These are phyloP conservation scores for Metopolophium dirhodum DNA, from an alignment of 1,140 invertebrate species.

Conservation along the genomic window DNA sequence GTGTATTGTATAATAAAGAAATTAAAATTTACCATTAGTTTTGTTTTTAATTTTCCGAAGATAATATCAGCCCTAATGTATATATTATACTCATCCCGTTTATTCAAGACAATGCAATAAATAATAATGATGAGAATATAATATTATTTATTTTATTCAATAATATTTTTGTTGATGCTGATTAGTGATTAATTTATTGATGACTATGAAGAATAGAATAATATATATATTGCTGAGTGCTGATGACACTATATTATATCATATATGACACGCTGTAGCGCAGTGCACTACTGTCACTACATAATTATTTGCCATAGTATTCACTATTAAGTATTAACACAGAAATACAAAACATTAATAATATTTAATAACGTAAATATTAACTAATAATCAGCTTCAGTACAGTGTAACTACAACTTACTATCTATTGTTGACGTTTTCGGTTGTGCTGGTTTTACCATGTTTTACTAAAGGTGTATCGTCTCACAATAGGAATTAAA, in stretches of 20 bases:
- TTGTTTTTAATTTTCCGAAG: background rate
- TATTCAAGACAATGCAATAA: background rate
- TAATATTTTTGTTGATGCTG: background rate
- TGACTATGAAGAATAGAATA: no score
- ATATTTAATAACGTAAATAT: background rate
- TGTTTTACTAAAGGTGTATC: background rate
- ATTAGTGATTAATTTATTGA: background rate
- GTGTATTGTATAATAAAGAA: background rate
- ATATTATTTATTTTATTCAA: background rate
- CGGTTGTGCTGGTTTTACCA: background rate
- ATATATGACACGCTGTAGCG: background rate
- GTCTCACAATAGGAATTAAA: background rate
- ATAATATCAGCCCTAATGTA: background rate
- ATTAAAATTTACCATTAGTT: background rate
- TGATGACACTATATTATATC: no score
- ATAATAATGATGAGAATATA: background rate
- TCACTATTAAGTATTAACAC: background rate
- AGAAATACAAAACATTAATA: background rate
- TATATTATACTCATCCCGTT: background rate
- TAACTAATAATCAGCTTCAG: background rate
- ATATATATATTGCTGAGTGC: no score
- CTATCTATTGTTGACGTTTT: background rate
- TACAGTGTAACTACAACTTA: background rate
- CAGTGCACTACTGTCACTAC: background rate
- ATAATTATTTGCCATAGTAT: background rate